A percentile compares a stretch with the other conserved stretches of the same genome.
Evolutionary conservation across 2,113 vertebrate genomes (phyloP).

Genomic region (Gopherus evgoodei): DNA sequence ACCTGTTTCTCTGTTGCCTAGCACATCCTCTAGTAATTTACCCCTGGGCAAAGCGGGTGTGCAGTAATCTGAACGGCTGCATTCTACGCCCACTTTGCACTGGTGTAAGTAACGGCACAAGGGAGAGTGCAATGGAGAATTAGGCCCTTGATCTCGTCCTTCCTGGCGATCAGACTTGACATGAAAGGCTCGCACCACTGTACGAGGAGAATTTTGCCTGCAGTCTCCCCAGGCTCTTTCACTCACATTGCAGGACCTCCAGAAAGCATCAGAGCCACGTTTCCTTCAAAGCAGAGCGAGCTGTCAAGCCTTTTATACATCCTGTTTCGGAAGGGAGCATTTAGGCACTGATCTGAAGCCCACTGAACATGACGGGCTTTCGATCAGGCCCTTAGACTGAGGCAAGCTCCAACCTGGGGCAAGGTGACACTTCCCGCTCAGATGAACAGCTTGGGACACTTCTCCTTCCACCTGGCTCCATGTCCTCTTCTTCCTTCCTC

Average conservation of each 20-base stretch:
- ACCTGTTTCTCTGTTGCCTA: not conserved
- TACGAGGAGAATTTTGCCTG: rapidly evolving
- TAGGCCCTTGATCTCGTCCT: not conserved
- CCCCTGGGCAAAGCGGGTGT: not conserved
- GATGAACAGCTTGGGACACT: not conserved
- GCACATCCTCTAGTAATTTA: not conserved
- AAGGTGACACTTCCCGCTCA: not conserved
- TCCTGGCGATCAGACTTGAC: not conserved
- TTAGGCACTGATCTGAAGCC: not conserved
- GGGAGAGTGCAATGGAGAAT: not conserved
- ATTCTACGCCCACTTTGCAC: not conserved
- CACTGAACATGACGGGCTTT: not conserved
- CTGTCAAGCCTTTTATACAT: not conserved
- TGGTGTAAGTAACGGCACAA: not conserved
- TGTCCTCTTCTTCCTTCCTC: not conserved
- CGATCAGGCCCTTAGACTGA: not conserved
- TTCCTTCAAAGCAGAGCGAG: not conserved
- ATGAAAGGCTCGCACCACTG: not conserved
- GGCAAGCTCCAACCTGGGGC: not conserved
- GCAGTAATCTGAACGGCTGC: not conserved
- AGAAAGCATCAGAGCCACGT: not conserved
- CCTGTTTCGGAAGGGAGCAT: rapidly evolving
- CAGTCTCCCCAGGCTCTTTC: not conserved
- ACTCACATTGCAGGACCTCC: rapidly evolving
- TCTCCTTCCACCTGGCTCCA: not conserved